These are phyloP conservation scores for Myrmecobius fasciatus DNA, from an alignment of 2,113 vertebrate genomes.

Conservation along the genomic window DNA sequence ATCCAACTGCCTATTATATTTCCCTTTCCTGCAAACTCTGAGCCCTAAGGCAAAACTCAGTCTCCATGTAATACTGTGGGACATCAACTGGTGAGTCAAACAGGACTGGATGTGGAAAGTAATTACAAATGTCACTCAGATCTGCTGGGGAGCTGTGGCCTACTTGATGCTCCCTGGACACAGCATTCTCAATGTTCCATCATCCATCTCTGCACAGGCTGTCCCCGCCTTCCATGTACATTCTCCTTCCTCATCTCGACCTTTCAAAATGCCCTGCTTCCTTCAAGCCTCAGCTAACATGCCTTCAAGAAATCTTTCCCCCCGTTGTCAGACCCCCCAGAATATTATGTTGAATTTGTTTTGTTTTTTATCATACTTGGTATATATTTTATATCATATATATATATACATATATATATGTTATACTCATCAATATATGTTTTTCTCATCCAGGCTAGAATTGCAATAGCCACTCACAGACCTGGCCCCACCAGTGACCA, in stretches of 20 bases:
- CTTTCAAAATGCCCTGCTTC: not conserved
- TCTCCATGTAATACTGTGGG: not conserved
- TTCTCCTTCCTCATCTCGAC: not conserved
- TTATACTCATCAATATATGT: not conserved
- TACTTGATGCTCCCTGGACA: not conserved
- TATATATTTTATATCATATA: not conserved
- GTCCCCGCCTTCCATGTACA: not conserved
- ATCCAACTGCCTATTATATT: conserved; percentile 16
- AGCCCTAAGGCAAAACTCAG: not conserved
- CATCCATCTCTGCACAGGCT: not conserved
- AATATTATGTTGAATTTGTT: not conserved
- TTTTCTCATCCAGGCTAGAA: not conserved
- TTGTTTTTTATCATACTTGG: not conserved
- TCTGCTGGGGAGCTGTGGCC: not conserved
- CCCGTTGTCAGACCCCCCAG: not conserved
- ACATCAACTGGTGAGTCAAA: not conserved
- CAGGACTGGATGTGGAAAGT: not conserved
- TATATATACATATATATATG: not conserved
- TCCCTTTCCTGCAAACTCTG: not conserved
- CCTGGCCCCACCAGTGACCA: not conserved
- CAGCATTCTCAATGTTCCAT: not conserved
- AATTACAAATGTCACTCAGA: not conserved
- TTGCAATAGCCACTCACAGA: not conserved
- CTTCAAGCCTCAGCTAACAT: not conserved
- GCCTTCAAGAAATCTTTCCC: not conserved